phyloP scores from a whole-genome alignment of 2,888 invertebrate genomes.

The Pharmacophagus antenor region DNA sequence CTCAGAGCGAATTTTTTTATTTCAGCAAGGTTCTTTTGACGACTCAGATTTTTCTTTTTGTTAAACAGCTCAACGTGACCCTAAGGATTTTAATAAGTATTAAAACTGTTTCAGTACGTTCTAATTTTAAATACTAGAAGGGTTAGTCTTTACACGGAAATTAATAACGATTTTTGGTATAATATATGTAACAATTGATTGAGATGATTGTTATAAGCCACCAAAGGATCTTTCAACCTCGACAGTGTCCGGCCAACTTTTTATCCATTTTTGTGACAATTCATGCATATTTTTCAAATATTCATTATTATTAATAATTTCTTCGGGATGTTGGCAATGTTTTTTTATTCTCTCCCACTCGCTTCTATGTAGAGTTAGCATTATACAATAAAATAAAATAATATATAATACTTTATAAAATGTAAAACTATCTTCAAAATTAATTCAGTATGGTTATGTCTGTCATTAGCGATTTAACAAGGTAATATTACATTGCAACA shows the following conservation, averaged over 20 bases:
- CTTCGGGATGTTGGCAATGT: slow-evolving; percentile 29
- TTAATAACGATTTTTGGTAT: neutral
- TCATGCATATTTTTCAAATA: slow-evolving; percentile 48
- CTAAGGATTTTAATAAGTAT: slow-evolving; percentile 35
- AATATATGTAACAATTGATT: neutral
- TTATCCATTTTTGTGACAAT: slow-evolving; percentile 52
- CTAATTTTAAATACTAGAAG: neutral
- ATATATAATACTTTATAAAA: slow-evolving; percentile 5
- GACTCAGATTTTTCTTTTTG: slow-evolving; percentile 41
- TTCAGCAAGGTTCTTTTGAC: slow-evolving; percentile 37
- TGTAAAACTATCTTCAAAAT: neutral
- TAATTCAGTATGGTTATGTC: neutral
- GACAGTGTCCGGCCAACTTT: slow-evolving; percentile 54
- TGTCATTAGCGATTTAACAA: neutral
- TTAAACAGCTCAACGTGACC: slow-evolving; percentile 41
- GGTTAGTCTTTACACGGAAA: no score
- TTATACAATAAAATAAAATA: slow-evolving; percentile 26
- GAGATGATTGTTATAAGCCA: neutral
- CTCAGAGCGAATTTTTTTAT: slow-evolving; percentile 35
- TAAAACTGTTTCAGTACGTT: neutral
- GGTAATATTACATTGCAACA: neutral
- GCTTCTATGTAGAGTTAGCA: slow-evolving; percentile 44
- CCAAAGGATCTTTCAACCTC: slow-evolving; percentile 39
- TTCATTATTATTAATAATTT: slow-evolving; percentile 34
- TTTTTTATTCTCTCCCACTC: slow-evolving; percentile 55